A percentile compares a stretch with the other conserved stretches of the same genome.
These are phyloP conservation scores for Rhinogobius similis DNA, from an alignment of 2,113 vertebrate species.

Conservation along the genomic window DNA sequence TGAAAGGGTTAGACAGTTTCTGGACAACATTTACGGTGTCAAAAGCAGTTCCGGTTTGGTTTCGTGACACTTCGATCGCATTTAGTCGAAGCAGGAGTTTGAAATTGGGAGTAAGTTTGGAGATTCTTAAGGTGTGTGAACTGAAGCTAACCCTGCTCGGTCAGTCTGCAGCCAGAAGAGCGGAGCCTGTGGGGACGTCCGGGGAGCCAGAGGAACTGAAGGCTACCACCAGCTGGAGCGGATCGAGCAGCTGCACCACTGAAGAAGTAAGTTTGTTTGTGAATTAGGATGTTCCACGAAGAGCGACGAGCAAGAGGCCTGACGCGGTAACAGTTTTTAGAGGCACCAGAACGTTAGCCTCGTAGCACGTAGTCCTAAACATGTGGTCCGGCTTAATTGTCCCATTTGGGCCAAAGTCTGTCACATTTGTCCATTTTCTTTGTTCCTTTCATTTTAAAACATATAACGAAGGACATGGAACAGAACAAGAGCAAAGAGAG, in stretches of 20 bases:
- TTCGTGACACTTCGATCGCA: not conserved
- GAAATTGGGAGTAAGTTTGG: not conserved
- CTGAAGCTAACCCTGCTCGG: not conserved
- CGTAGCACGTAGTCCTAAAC: too few species aligned
- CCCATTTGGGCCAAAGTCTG: too few species aligned
- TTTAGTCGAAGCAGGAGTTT: not conserved
- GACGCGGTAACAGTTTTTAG: too few species aligned
- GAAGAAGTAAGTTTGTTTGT: not conserved
- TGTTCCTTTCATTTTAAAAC: too few species aligned
- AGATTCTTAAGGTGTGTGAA: not conserved
- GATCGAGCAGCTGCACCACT: not conserved
- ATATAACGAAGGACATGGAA: too few species aligned
- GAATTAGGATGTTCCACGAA: too few species aligned
- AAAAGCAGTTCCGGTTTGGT: not conserved
- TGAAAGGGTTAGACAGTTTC: not conserved
- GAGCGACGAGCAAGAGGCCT: too few species aligned
- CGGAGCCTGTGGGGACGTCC: not conserved
- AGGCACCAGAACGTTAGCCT: too few species aligned
- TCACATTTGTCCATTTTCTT: too few species aligned
- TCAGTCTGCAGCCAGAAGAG: not conserved
- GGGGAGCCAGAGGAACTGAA: not conserved
- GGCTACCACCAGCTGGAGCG: not conserved
- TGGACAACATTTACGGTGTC: not conserved
- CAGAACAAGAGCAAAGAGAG: too few species aligned
- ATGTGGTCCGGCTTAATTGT: too few species aligned